phyloP scores from a whole-genome alignment of 2,113 vertebrate species.

The Bufo bufo region DNA sequence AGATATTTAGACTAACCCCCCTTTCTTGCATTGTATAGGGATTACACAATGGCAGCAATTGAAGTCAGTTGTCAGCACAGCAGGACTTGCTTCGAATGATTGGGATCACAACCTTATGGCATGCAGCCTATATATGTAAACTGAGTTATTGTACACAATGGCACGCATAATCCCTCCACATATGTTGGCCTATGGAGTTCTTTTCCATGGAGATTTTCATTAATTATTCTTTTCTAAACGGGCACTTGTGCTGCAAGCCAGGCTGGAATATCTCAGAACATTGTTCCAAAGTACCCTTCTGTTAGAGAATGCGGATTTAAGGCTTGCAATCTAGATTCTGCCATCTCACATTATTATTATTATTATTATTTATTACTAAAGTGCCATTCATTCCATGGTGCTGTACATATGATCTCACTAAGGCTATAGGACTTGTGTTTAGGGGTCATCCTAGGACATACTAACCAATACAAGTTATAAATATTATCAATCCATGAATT shows the following conservation, averaged over 20 bases:
- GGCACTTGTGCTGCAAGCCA: not conserved
- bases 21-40: not conserved
- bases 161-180: slow-evolving; percentile 24
- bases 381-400: too few species aligned
- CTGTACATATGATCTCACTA: not conserved
- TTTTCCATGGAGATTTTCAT: slow-evolving; percentile 33
- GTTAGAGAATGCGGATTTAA: not conserved
- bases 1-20: not conserved
- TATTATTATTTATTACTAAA: too few species aligned
- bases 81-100: slow-evolving; percentile 5
- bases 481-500: not conserved
- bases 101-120: slow-evolving; percentile 42
- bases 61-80: slow-evolving; percentile 14
- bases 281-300: not conserved
- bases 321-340: not conserved
- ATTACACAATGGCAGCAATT: slow-evolving; percentile 32
- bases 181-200: slow-evolving; percentile 12
- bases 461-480: not conserved
- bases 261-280: not conserved
- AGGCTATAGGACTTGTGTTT: not conserved
- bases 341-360: not conserved
- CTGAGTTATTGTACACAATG: slow-evolving; percentile 17
- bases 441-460: not conserved
- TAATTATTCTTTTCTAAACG: not conserved
- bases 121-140: slow-evolving; percentile 26